Base-by-base conservation (phyloP, 2,797 vertebrate genomes). In the Fundulus diaphanus region DNA sequence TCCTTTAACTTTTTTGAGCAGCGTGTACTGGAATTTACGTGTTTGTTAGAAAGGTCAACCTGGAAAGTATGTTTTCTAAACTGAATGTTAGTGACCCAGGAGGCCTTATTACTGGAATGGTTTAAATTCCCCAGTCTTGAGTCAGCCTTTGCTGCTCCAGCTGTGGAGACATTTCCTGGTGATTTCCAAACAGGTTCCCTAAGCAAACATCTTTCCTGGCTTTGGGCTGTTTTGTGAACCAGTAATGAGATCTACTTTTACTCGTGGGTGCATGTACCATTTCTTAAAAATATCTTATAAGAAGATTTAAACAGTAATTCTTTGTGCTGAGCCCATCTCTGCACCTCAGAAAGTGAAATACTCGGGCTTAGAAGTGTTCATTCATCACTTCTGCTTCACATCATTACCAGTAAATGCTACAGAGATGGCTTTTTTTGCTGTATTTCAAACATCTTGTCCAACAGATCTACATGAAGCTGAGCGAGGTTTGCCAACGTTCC, bases 121-220 rank as follows among this genome's bases (percentile, higher is more conserved):
- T 85, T 92, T 66, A 80, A 88, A 93, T 93, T 91, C 91, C 90
- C 78, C 61, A 81, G 80, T 48, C 5, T 61, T 88, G 80, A 89
- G 81, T 91, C 88, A 87, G 81, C 44, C 67, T 1, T n/a, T 1
- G 69, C 77, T 31, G 72, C 65, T 91, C 89, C 89, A 90, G 88
- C 90, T 90, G 89, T 77, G 82, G 72, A 90, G 85, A 85, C 67
- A 48, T 87, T 91, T 87, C 85, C 72, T 74, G 59, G 79, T 82
- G 76, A 84, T 75, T 81, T 88, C 79, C 73, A 3, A 84, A 90
- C 80, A 85, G 85, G 88, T 90, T 82, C 67, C 44, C 65, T 67
- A 4, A 40, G n/a, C 40, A 81, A 46, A 57, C n/a, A 1, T 52
- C 46, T 52, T 74, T 66, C 66, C 79, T 49, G 67, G 35, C 66